phyloP scores from a whole-genome alignment of 2,797 vertebrate species.

The Pangasius djambal region DNA sequence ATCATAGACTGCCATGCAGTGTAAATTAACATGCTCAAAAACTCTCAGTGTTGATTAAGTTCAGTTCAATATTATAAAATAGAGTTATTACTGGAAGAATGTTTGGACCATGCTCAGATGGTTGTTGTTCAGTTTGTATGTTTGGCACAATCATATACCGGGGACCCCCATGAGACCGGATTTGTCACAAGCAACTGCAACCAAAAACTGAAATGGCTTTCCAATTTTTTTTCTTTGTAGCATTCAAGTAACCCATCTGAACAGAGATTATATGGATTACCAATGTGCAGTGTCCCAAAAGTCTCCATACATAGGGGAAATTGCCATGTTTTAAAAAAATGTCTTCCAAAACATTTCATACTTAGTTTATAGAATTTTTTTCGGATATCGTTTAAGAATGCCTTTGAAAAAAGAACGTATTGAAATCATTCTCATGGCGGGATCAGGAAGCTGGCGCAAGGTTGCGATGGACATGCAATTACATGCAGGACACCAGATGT shows the following conservation, averaged over 20 bases:
- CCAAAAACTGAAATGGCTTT: background rate
- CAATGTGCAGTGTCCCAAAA: background rate
- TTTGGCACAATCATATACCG: background rate
- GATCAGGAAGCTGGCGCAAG: too few species aligned
- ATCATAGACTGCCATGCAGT: background rate
- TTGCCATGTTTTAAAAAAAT: too few species aligned
- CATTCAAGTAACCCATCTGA: background rate
- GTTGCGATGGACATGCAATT: too few species aligned
- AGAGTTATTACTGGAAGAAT: background rate
- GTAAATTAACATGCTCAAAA: background rate
- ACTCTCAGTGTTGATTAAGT: too few species aligned
- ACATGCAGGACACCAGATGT: too few species aligned
- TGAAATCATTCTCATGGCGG: too few species aligned
- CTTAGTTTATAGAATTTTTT: too few species aligned
- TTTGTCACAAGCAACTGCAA: constrained; percentile 1
- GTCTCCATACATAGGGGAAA: too few species aligned
- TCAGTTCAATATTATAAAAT: background rate
- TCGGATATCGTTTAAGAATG: too few species aligned
- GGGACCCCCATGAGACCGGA: background rate
- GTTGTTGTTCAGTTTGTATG: constrained; percentile 7
- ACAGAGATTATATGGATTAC: background rate
- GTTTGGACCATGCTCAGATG: background rate
- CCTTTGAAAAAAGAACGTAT: too few species aligned
- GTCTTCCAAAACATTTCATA: too few species aligned
- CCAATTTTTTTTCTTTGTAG: background rate